Conservation (phyloP, 2,888 invertebrate species). For the Lithophane socia region DNA sequence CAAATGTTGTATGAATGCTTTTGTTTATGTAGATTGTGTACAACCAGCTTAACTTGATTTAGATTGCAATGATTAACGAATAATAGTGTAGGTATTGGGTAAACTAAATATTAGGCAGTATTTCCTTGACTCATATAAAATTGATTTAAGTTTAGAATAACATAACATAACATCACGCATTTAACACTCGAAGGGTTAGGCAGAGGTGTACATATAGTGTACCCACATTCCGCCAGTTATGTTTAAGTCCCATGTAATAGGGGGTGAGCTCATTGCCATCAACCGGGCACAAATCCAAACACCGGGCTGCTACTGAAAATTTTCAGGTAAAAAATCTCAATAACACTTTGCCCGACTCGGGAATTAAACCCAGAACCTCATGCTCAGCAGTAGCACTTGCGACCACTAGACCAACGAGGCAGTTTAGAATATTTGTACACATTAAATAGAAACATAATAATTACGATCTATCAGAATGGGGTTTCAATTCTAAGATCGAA, state of each 20-base stretch:
- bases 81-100: slow-evolving; percentile 27
- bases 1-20: slow-evolving; percentile 38
- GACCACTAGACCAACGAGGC: neutral
- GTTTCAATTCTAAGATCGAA: neutral
- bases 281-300: neutral
- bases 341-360: neutral
- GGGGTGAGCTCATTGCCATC: neutral
- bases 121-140: neutral
- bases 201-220: neutral
- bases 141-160: neutral
- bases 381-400: neutral
- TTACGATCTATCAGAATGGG: neutral
- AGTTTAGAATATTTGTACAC: neutral
- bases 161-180: neutral
- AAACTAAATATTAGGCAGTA: slow-evolving; percentile 15
- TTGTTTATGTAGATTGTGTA: slow-evolving; percentile 46
- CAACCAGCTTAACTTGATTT: slow-evolving; percentile 38
- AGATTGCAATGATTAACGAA: slow-evolving; percentile 26
- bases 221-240: neutral
- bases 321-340: neutral
- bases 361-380: neutral
- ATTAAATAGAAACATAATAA: too few species aligned
- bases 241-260: neutral
- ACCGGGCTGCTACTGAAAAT: neutral
- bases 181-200: neutral